Percentiles rank a stretch among this genome's conserved stretches.
phyloP scores from a whole-genome alignment of 2,113 vertebrate species.

The Neolamprologus caudopunctatus region DNA sequence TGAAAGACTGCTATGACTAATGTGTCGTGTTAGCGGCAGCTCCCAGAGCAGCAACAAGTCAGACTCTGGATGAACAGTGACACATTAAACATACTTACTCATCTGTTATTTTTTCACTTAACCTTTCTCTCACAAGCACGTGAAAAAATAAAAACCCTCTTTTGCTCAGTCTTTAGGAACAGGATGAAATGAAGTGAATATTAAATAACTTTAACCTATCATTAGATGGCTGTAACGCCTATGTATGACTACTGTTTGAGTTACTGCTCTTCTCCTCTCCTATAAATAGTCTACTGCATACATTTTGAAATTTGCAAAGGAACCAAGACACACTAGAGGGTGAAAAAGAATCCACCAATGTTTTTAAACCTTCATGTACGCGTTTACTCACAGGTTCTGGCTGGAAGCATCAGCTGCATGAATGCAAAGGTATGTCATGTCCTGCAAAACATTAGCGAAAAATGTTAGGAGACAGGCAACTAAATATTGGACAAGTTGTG shows the following conservation, averaged over 20 bases:
- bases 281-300: background rate
- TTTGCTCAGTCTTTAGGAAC: background rate
- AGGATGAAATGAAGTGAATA: background rate
- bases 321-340: background rate
- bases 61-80: background rate
- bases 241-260: background rate
- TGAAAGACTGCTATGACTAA: slow-evolving; percentile 26
- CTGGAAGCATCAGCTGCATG: slow-evolving; percentile 78
- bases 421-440: slow-evolving; percentile 84
- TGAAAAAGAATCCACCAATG: background rate
- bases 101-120: background rate
- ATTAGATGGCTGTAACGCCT: background rate
- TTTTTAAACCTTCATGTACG: background rate
- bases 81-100: background rate
- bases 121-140: background rate
- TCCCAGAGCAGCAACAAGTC: background rate
- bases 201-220: background rate
- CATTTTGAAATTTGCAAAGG: background rate
- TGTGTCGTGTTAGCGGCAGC: background rate
- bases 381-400: slow-evolving; percentile 80
- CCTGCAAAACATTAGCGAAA: slow-evolving; percentile 58
- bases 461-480: background rate
- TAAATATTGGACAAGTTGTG: background rate
- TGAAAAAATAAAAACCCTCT: background rate
- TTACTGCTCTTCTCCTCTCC: background rate